Evolutionary conservation across 2,113 vertebrate species (phyloP).

Genomic region (Seriola rivoliana): DNA sequence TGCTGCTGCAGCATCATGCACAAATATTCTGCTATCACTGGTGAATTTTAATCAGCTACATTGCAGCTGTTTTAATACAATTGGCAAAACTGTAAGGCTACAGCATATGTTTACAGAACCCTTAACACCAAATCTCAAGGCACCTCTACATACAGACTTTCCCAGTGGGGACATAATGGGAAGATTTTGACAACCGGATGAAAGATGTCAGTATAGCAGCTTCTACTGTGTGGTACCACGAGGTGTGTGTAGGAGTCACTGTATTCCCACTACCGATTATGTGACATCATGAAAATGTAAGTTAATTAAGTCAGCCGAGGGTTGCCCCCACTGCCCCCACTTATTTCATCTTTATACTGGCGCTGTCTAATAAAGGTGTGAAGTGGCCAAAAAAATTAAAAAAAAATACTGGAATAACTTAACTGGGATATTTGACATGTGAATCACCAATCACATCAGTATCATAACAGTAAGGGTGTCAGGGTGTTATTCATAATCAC

Average conservation of each 20-base stretch:
- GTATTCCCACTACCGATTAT: conserved; percentile 16
- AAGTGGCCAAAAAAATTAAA: neutral
- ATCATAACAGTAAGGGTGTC: neutral
- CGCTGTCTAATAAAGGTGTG: neutral
- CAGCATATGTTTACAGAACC: conserved; percentile 9
- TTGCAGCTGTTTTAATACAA: conserved; percentile 53
- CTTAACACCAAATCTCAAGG: neutral
- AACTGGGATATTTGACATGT: conserved; percentile 4
- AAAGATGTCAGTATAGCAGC: neutral
- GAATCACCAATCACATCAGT: neutral
- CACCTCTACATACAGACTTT: conserved; percentile 5
- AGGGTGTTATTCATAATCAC: neutral
- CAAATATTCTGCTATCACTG: conserved; percentile 64
- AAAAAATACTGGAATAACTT: neutral
- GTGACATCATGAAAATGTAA: neutral
- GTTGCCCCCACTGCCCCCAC: neutral
- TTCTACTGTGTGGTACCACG: neutral
- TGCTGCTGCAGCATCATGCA: conserved; percentile 62
- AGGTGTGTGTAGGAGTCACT: conserved; percentile 2
- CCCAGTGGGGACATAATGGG: conserved; percentile 5
- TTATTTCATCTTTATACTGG: neutral
- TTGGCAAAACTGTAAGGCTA: conserved; percentile 12
- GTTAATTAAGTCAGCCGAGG: neutral
- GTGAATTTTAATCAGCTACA: conserved; percentile 74
- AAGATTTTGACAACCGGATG: neutral